These are phyloP conservation scores for Drosophila kanekoi DNA, from an alignment of 2,888 invertebrate species.

Conservation along the genomic window DNA sequence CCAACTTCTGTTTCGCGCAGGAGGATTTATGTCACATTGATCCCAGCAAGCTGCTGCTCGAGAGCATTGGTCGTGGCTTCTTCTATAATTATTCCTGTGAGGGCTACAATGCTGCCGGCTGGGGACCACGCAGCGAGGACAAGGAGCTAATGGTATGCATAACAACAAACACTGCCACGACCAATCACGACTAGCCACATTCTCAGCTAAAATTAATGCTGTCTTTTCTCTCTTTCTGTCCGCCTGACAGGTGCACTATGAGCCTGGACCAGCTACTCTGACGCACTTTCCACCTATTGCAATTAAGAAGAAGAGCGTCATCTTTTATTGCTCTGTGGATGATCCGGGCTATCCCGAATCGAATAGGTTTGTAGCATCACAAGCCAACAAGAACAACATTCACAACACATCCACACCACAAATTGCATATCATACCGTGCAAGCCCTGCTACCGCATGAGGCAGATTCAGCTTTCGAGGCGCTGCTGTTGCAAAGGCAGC, in stretches of 20 bases:
- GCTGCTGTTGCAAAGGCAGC: constrained; percentile 73
- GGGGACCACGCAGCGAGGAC: constrained; percentile 92
- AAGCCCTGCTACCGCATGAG: constrained; percentile 78
- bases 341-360: constrained; percentile 92
- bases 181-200: no score
- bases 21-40: constrained; percentile 93
- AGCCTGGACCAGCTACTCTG: constrained; percentile 93
- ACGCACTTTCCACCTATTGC: constrained; percentile 91
- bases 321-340: constrained; percentile 93
- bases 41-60: constrained; percentile 93
- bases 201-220: not conserved
- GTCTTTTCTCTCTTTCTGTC: not conserved
- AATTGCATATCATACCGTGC: constrained; percentile 79
- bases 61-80: constrained; percentile 94
- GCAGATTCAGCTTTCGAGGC: constrained; percentile 82
- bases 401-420: constrained; percentile 45
- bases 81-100: constrained; percentile 97
- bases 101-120: constrained; percentile 94
- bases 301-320: constrained; percentile 92
- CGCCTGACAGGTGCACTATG: constrained; percentile 86
- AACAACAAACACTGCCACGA: not conserved
- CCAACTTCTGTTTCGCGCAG: constrained; percentile 37
- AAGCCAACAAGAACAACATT: constrained; percentile 39
- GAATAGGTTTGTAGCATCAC: constrained; percentile 83
- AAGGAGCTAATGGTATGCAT: constrained; percentile 90